These are phyloP conservation scores for Saguinus imperator DNA, from an alignment of 2,113 vertebrate genomes.

Conservation along the genomic window DNA sequence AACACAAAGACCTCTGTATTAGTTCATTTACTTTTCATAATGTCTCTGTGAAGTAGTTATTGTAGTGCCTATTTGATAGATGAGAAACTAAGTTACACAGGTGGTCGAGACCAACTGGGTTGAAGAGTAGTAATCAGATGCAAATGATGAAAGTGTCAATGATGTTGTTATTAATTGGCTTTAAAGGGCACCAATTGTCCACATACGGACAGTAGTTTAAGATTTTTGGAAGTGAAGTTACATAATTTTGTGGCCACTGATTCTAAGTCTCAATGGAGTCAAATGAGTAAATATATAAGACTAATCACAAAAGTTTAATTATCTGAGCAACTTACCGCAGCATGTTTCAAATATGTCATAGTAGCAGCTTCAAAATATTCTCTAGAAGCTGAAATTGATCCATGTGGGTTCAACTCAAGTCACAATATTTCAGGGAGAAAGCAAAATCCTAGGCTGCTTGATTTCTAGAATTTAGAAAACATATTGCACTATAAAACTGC, in stretches of 20 bases:
- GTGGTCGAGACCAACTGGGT: not conserved
- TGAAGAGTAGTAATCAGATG: not conserved
- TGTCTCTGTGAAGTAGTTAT: not conserved
- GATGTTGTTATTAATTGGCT: not conserved
- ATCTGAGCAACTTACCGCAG: not conserved
- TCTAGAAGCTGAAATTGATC: conserved; percentile 45
- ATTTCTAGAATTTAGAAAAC: conserved; percentile 67
- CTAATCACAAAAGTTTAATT: conserved; percentile 16
- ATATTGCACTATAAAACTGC: conserved; percentile 50
- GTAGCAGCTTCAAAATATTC: conserved; percentile 13
- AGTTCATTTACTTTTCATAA: not conserved
- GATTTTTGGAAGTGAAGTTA: not conserved
- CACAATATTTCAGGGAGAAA: conserved; percentile 42
- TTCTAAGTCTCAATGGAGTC: not conserved
- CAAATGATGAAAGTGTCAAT: not conserved
- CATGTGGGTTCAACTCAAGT: conserved; percentile 45
- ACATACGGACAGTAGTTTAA: not conserved
- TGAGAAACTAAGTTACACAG: not conserved
- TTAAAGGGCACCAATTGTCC: not conserved
- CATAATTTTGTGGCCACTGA: not conserved
- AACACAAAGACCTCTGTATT: not conserved
- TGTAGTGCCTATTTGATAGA: not conserved
- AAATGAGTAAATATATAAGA: not conserved
- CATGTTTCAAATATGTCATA: conserved; percentile 11
- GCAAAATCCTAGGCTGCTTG: conserved; percentile 21